Percentiles rank a stretch among this genome's conserved stretches.
Conservation (phyloP, 2,797 vertebrate species). For the Catharus ustulatus region DNA sequence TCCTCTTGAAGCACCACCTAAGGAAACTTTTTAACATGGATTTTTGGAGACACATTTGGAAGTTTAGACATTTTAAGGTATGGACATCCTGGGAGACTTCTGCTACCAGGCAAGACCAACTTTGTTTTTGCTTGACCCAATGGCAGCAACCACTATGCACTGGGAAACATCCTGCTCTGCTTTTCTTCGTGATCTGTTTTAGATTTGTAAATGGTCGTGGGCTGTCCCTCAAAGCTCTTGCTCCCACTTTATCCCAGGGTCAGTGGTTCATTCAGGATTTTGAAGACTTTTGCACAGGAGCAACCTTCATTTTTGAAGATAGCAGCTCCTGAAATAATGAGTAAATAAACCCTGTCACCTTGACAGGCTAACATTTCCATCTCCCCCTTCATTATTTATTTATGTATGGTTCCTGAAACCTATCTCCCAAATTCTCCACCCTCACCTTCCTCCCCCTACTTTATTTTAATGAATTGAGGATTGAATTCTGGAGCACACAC, state of each 20-base stretch:
- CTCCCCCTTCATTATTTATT: conserved; percentile 32
- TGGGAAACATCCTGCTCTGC: background rate
- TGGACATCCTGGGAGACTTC: background rate
- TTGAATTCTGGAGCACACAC: conserved; percentile 13
- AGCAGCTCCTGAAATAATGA: background rate
- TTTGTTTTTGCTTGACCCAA: background rate
- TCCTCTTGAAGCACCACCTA: background rate
- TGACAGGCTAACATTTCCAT: background rate
- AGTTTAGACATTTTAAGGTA: background rate
- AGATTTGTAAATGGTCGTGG: background rate
- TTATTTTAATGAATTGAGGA: conserved; percentile 55
- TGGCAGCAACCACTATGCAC: background rate
- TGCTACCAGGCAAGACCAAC: background rate
- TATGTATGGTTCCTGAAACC: conserved; percentile 26
- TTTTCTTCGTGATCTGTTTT: background rate
- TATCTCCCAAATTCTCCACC: conserved; percentile 38
- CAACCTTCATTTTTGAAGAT: background rate
- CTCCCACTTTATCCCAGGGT: background rate
- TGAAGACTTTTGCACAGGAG: background rate
- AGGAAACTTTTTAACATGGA: background rate
- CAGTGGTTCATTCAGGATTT: background rate
- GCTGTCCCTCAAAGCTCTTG: background rate
- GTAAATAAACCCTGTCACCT: conserved; percentile 22
- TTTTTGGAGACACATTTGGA: background rate
- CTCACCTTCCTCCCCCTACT: background rate